Evolutionary conservation across 1,140 invertebrate genomes (phyloP), one percentile per base, ranked within the genome.

Genomic region (Protaetia brevitarsis): DNA sequence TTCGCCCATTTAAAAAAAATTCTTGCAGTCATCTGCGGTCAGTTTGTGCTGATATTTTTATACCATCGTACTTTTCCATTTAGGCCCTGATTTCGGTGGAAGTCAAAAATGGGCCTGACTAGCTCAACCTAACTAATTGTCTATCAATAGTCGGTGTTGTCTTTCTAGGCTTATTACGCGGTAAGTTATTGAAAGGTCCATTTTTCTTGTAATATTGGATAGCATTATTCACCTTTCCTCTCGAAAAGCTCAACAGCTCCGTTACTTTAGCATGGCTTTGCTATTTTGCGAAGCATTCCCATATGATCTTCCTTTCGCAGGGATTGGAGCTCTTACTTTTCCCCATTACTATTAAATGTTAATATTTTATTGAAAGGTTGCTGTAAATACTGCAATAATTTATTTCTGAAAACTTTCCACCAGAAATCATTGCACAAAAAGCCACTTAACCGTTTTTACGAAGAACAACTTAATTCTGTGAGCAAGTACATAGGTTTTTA

Each of bases 11-110:
- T 16, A 51, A n/a, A 7, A 7, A 7, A 34, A 7, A 7, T 34
- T 34, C 31, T n/a, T 7, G 13, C 21, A 51, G 45, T 51, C 45
- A 19, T 19, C 45, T 16, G 10, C 45, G 13, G 45, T 11, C 21
- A 23, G 45, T 51, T 51, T 23, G 45, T 16, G 45, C 21, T 51
- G 45, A 51, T 51, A 51, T 51, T 51, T 51, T 51, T 19, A 51
- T 16, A 51, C 45, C 21, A 3, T 19, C 8, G 13, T 51, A 23
- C 13, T 11, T 23, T 51, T 16, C 6, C 21, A 8, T 51, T 51
- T 51, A 8, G 45, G 13, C 45, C 13, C 7, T 16, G 1, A 51
- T 2, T 51, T 51, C 13, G 8, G 1, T 51, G 21, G 45, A 51
- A 51, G 13, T 51, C 45, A 51, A 16, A 51, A 2, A 51, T 2